Base-by-base conservation (phyloP, 2,113 vertebrate species). In the Malaclemys terrapin region DNA sequence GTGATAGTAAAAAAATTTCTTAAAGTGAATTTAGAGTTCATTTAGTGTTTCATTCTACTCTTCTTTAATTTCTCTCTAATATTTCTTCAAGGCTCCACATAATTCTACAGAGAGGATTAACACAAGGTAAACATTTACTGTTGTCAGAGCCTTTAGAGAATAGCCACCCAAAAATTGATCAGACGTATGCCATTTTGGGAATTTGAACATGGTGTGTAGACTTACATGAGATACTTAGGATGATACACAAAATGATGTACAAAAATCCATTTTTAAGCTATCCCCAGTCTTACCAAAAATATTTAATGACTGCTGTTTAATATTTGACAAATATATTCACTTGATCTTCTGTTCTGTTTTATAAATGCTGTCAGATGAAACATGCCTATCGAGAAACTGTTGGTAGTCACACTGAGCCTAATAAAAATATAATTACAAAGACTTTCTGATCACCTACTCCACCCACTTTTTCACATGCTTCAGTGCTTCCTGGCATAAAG, bases 381-480 rank as follows among this genome's bases (percentile, higher is more conserved):
- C 24, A 19, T 1, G 0, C 56, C 47, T 75, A 49, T 91, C 12
- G 52, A 88, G 35, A 85, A 89, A 87, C 78, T 17, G 89, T 72
- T 10, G 45, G 45, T 16, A 78, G 69, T 14, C 82, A 4, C 10
- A 17, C 56, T 84, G 83, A 89, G 75, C 85, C 45, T 94, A 84
- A 87, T 1, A 65, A 45, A 93, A 95, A 85, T 0, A 4, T 85
- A 42, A 79, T 92, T 79, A 87, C 29, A 45, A 49, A 57, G 81
- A 54, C 14, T 47, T 87, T 87, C 80, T 53, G 50, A 91, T 11
- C 50, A 76, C 4, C 35, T 45, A 50, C 49, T 82, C 85, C 94
- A 96, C 78, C 49, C 82, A 96, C 78, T 29, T 96, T 89, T 90
- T 84, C 53, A 93, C 87, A 72, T 89, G 59, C 38, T 86, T 62